Percentiles rank a stretch among this genome's conserved stretches.
These are phyloP conservation scores for Spicauda simplicius DNA, from an alignment of 2,888 invertebrate genomes.

Conservation along the genomic window DNA sequence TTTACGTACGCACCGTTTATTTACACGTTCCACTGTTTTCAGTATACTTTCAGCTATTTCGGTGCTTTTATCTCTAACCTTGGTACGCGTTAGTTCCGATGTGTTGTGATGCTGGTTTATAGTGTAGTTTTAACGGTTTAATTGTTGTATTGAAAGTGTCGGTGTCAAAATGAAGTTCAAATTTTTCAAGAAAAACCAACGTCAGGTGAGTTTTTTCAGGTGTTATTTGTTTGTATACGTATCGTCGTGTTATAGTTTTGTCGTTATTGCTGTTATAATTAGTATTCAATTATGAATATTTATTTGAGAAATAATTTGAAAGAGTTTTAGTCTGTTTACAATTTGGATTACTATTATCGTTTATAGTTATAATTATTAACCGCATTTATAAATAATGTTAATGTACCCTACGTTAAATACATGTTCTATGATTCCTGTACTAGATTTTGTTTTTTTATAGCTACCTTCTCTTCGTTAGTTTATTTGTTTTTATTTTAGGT, in stretches of 20 bases:
- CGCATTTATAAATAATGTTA: too few relatives aligned
- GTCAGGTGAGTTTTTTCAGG: constrained; percentile 58
- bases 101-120: constrained; percentile 28
- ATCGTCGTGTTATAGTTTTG: neutral
- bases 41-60: constrained; percentile 42
- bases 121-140: constrained; percentile 40
- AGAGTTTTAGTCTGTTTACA: too few relatives aligned
- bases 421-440: too few relatives aligned
- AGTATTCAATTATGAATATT: neutral
- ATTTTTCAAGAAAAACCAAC: constrained; percentile 72
- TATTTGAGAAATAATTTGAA: neutral
- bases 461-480: too few relatives aligned
- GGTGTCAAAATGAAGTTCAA: constrained; percentile 70
- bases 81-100: constrained; percentile 52
- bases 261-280: too few relatives aligned
- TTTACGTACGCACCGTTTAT: constrained; percentile 33
- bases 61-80: constrained; percentile 55
- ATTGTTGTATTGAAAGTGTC: constrained; percentile 22
- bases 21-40: constrained; percentile 33
- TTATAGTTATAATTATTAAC: too few relatives aligned
- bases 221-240: constrained; percentile 10
- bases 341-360: too few relatives aligned
- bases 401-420: too few relatives aligned
- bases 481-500: too few relatives aligned
- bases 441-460: too few relatives aligned